Percentiles rank a stretch among this genome's conserved stretches.
Evolutionary conservation across 1,140 invertebrate genomes (phyloP).

Genomic region (Epicauta chinensis): DNA sequence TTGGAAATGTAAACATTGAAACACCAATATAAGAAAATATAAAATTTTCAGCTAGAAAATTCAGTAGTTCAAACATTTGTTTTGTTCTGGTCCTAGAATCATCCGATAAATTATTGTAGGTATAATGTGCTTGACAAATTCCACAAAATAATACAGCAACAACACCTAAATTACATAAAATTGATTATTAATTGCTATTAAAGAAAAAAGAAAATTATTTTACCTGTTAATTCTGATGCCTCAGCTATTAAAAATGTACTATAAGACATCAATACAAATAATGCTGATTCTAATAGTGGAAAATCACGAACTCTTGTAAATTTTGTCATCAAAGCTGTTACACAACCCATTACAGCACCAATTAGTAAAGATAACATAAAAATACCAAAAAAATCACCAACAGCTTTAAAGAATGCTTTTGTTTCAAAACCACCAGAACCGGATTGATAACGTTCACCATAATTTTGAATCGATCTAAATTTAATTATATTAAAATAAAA

Average conservation of each 20-base stretch:
- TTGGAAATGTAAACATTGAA: slow-evolving; percentile 96
- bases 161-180: slow-evolving; percentile 59
- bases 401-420: slow-evolving; percentile 78
- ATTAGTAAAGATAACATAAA: slow-evolving; percentile 88
- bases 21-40: slow-evolving; percentile 99
- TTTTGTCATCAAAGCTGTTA: slow-evolving; percentile 93
- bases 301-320: slow-evolving; percentile 92
- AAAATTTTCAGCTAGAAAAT: slow-evolving; percentile 97
- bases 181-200: slow-evolving; percentile 4
- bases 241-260: slow-evolving; percentile 95
- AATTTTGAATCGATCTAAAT: slow-evolving; percentile 87
- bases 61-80: slow-evolving; percentile 90
- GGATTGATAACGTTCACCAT: slow-evolving; percentile 69
- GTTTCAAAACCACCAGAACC: slow-evolving; percentile 76
- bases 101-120: slow-evolving; percentile 92
- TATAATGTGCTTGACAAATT: slow-evolving; percentile 99
- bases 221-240: slow-evolving; percentile 89
- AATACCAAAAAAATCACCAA: slow-evolving; percentile 88
- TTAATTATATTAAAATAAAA: slow-evolving; percentile 14
- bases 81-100: slow-evolving; percentile 88
- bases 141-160: slow-evolving; percentile 97
- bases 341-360: slow-evolving; percentile 85
- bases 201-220: slow-evolving; percentile 24
- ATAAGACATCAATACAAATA: slow-evolving; percentile 98
- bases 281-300: slow-evolving; percentile 89